Conservation (phyloP, 1,140 invertebrate species). For the Cardiocondyla obscurior region DNA sequence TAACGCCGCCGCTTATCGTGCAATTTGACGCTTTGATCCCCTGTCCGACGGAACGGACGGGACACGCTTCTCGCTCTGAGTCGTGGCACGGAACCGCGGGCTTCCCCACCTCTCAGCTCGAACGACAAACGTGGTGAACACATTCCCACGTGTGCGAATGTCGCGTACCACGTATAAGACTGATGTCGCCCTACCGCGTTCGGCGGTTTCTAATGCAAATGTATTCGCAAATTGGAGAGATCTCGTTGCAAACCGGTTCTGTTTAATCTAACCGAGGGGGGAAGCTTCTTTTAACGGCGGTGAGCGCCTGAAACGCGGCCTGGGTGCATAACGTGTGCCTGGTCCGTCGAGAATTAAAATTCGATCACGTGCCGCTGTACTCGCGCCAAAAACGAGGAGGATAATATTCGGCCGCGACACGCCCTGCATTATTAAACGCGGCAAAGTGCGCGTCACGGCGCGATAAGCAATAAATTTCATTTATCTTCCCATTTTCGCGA, state of each 20-base stretch:
- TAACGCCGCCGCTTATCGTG: background rate
- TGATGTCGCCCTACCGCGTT: background rate
- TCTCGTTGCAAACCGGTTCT: background rate
- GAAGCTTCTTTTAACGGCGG: background rate
- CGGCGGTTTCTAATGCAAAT: background rate
- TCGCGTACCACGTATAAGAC: background rate
- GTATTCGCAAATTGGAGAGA: background rate
- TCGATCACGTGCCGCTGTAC: background rate
- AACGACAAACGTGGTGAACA: background rate
- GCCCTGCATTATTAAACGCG: background rate
- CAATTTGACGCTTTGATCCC: background rate
- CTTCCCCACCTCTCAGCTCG: background rate
- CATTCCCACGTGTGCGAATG: background rate
- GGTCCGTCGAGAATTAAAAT: background rate
- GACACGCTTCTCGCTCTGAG: background rate
- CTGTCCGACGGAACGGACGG: background rate
- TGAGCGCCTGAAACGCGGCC: background rate
- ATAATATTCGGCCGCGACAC: background rate
- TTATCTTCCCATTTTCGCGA: background rate
- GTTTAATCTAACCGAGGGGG: background rate
- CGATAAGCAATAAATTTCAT: background rate
- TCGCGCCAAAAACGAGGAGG: background rate
- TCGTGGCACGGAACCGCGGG: too few relatives aligned
- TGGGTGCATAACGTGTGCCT: too few relatives aligned
- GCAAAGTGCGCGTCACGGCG: background rate